phyloP scores from a whole-genome alignment of 2,888 invertebrate species.

The Quadriops clusia region DNA sequence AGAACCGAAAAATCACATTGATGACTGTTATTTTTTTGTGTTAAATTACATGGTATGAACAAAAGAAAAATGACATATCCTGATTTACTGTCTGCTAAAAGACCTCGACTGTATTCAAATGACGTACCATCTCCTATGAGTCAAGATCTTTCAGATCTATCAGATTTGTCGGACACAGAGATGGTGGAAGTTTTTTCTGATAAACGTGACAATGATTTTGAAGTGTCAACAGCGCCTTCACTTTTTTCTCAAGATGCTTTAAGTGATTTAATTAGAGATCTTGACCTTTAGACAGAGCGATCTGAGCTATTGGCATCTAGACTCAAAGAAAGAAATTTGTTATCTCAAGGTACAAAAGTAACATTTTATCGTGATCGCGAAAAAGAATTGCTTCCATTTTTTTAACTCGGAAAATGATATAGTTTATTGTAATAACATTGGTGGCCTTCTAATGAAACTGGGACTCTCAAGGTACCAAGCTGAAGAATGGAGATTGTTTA shows the following conservation, averaged over 20 bases:
- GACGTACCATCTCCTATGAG: too few relatives aligned
- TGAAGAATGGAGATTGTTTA: conserved; percentile 18
- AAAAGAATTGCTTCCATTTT: conserved; percentile 10
- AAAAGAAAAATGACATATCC: too few relatives aligned
- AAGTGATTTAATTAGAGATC: conserved; percentile 18
- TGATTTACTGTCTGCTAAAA: too few relatives aligned
- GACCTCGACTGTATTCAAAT: too few relatives aligned
- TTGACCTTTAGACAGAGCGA: conserved; percentile 17
- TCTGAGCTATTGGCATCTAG: conserved; percentile 18
- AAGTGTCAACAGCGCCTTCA: conserved; percentile 7
- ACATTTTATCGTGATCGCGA: conserved; percentile 13
- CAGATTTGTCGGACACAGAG: too few relatives aligned
- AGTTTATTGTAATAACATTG: conserved; percentile 1
- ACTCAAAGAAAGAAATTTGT: conserved; percentile 15
- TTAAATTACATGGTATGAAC: too few relatives aligned
- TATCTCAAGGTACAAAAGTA: conserved; percentile 9
- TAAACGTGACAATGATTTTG: conserved; percentile 6
- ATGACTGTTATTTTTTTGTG: too few relatives aligned
- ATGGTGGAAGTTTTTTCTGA: conserved; percentile 5
- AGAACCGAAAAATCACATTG: too few relatives aligned
- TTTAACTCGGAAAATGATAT: conserved; percentile 11
- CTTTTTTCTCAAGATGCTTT: conserved; percentile 13
- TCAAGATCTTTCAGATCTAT: conserved; percentile 11
- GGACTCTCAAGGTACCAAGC: conserved; percentile 14
- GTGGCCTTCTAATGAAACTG: conserved; percentile 11